phyloP scores from a whole-genome alignment of 2,113 vertebrate genomes.

The Bagarius yarrelli region DNA sequence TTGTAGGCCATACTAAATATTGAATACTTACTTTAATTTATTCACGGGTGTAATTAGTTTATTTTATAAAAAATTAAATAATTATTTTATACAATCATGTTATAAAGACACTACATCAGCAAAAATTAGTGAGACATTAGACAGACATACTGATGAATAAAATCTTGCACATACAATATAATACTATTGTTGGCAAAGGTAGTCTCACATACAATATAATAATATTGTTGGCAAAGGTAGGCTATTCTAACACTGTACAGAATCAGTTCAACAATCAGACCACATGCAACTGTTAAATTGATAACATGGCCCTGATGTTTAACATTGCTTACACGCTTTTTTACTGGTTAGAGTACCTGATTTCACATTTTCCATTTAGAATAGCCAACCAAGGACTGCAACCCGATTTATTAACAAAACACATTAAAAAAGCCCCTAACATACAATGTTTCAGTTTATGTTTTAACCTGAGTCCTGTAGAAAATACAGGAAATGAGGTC shows the following conservation, averaged over 20 bases:
- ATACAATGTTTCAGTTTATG: neutral
- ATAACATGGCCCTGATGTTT: neutral
- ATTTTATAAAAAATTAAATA: too few species aligned
- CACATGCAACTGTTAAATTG: neutral
- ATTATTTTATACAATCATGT: too few species aligned
- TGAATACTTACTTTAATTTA: slow-evolving; percentile 35
- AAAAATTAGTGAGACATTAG: too few species aligned
- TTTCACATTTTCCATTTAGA: neutral
- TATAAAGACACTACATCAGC: too few species aligned
- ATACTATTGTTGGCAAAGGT: neutral
- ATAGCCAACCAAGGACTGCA: neutral
- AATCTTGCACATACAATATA: too few species aligned
- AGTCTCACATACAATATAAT: too few species aligned
- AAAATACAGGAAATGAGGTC: too few species aligned
- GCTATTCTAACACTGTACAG: neutral
- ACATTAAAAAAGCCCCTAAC: neutral
- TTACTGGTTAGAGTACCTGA: neutral
- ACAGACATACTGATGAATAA: too few species aligned
- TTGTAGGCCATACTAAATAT: slow-evolving; percentile 14
- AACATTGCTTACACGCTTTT: neutral
- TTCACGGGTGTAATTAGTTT: too few species aligned
- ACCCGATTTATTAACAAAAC: neutral
- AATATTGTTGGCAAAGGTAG: too few species aligned
- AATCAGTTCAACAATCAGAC: neutral
- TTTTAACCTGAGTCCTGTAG: neutral